Evolutionary conservation across 2,797 vertebrate genomes (phyloP), one percentile per base, ranked within the genome.

Genomic region (Paedocypris micromegethes): DNA sequence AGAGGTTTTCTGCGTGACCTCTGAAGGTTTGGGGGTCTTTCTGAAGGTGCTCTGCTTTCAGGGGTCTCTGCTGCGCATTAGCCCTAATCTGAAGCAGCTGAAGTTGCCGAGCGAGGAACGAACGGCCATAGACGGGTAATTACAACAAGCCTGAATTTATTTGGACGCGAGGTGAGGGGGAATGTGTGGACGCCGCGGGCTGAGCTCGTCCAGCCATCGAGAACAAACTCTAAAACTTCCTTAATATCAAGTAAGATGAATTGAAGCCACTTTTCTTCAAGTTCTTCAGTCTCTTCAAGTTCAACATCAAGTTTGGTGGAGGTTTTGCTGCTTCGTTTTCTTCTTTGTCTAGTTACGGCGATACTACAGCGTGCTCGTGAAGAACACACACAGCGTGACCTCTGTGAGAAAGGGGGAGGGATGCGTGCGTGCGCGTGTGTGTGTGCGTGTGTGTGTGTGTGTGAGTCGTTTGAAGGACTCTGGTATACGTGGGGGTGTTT

Each of bases 61-160:
- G 71, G 68, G 61, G 37, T 75, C 50, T 68, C 67, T 77, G 74
- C 51, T 72, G 74, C 64, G 58, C 64, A 73, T 80, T 73, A 78
- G 58, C 9, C 37, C 3, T 80, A 80, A 80, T 78, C 68, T 66
- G 68, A 78, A 80, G 76, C 79, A 80, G 76, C 70, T 78, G 76
- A 71, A 63, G 51, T 39, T 47, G 58, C 55, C 4, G 46, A 41
- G 62, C 52, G 9, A 2, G 23, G 52, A 23, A 23, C 23, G 61
- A 61, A 61, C 38, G 72, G 48, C 71, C 70, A 52, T 59, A 51
- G 47, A 39, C 50, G 6, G 55, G n/a, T 75, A 68, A 75, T 70
- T 69, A 61, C 62, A 72, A 62, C 65, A 72, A 61, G 57, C 52
- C 48, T 46, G 54, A 44, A 69, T 68, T 73, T 77, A 55, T 73